phyloP scores from a whole-genome alignment of 2,113 vertebrate species.

The Oncorhynchus mykiss region DNA sequence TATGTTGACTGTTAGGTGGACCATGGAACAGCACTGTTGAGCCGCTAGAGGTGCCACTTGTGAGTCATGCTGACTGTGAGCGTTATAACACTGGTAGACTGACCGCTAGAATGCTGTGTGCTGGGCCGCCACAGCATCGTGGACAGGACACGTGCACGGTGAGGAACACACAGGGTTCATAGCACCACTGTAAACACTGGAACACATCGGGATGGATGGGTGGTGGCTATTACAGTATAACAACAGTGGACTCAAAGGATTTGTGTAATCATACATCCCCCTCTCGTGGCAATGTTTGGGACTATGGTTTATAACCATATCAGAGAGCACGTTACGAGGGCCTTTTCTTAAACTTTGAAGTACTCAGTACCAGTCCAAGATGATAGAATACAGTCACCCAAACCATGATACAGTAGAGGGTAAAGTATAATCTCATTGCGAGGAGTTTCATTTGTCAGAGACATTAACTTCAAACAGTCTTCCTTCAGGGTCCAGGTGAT shows the following conservation, averaged over 20 bases:
- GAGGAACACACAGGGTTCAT: slow-evolving; percentile 17
- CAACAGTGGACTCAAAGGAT: no score
- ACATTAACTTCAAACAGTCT: neutral
- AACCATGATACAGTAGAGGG: no score
- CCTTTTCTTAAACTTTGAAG: no score
- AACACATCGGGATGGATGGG: neutral
- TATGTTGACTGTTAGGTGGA: slow-evolving; percentile 12
- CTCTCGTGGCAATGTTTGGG: slow-evolving; percentile 28
- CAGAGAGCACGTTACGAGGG: no score
- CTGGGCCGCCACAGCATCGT: slow-evolving; percentile 47
- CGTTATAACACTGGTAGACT: slow-evolving; percentile 34
- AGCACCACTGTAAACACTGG: neutral
- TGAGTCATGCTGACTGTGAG: slow-evolving; percentile 43
- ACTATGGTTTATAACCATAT: neutral
- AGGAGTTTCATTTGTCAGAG: neutral
- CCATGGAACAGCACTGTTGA: slow-evolving; percentile 51
- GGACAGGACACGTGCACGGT: slow-evolving; percentile 54
- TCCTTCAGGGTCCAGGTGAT: slow-evolving; percentile 45
- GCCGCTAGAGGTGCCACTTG: slow-evolving; percentile 55
- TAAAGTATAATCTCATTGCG: no score
- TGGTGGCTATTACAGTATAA: no score
- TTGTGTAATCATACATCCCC: neutral
- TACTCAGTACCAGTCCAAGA: no score
- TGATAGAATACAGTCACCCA: no score
- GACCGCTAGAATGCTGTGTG: slow-evolving; percentile 56